Percentiles rank a stretch among this genome's conserved stretches.
Evolutionary conservation across 2,113 vertebrate genomes (phyloP).

Genomic region (Myiopsitta monachus): DNA sequence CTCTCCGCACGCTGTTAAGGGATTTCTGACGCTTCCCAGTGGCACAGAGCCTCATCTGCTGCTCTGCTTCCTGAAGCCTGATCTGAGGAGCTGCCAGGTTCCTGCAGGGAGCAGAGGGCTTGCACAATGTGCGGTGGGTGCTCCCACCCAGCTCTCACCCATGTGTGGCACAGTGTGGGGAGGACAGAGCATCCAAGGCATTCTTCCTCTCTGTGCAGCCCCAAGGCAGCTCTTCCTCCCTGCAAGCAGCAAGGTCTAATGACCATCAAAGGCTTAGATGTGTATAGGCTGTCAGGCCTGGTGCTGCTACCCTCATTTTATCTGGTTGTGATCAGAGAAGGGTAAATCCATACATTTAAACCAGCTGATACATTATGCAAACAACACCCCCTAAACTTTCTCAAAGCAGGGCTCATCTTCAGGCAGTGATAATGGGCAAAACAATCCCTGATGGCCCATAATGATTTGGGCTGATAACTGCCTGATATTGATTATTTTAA

Average conservation of each 20-base stretch:
- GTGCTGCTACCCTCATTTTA: background rate
- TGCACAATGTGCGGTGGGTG: background rate
- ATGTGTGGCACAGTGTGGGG: rapidly evolving
- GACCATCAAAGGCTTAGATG: background rate
- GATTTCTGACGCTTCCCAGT: background rate
- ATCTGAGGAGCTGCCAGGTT: background rate
- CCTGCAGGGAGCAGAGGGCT: background rate
- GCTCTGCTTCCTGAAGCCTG: background rate
- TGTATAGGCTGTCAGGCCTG: background rate
- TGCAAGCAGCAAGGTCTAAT: background rate
- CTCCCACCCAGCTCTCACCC: background rate
- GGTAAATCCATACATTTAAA: background rate
- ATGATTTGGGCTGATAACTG: background rate
- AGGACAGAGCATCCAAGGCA: background rate
- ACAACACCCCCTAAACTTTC: background rate
- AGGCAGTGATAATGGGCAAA: background rate
- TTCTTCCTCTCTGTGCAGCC: background rate
- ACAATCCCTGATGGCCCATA: background rate
- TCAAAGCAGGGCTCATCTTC: background rate
- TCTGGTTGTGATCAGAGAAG: background rate
- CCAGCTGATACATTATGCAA: background rate
- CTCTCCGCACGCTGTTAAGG: rapidly evolving
- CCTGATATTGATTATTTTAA: background rate
- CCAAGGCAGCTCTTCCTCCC: background rate
- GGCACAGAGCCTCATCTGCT: background rate